These are phyloP conservation scores for Coendou prehensilis DNA, from an alignment of 2,797 vertebrate species.

Conservation along the genomic window DNA sequence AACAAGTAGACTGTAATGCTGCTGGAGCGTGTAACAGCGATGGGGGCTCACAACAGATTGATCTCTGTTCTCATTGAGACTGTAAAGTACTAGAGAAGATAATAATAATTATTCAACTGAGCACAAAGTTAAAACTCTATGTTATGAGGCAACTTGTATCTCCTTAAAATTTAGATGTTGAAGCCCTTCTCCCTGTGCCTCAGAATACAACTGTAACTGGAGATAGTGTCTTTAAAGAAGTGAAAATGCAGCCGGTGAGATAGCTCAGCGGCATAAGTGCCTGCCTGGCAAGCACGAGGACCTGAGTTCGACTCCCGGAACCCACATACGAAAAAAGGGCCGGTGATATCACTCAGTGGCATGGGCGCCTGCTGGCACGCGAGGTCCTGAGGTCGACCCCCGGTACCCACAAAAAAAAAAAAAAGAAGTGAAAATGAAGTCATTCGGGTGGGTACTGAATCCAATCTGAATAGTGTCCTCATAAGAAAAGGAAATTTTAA, in stretches of 20 bases:
- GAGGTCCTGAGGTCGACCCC: no score
- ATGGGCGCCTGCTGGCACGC: no score
- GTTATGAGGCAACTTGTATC: neutral
- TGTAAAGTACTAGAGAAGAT: neutral
- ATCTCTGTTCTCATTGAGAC: neutral
- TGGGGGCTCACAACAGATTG: neutral
- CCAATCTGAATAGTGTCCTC: neutral
- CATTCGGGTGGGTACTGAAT: neutral
- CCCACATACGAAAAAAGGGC: no score
- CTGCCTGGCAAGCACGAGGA: no score
- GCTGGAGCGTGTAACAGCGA: neutral
- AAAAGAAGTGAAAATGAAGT: neutral
- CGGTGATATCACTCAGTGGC: no score
- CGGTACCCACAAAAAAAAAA: no score
- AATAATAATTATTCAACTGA: neutral
- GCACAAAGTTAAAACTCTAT: neutral
- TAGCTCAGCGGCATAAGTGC: no score
- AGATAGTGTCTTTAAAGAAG: neutral
- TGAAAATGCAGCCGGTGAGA: neutral
- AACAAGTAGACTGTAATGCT: neutral
- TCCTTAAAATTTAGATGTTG: neutral
- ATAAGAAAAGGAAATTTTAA: slow-evolving; percentile 5
- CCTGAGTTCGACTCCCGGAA: no score
- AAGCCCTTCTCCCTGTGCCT: neutral
- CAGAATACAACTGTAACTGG: neutral